Evolutionary conservation across 1,140 invertebrate species (phyloP), one percentile per base, ranked within the genome.

Genomic region (Ips nitidus): DNA sequence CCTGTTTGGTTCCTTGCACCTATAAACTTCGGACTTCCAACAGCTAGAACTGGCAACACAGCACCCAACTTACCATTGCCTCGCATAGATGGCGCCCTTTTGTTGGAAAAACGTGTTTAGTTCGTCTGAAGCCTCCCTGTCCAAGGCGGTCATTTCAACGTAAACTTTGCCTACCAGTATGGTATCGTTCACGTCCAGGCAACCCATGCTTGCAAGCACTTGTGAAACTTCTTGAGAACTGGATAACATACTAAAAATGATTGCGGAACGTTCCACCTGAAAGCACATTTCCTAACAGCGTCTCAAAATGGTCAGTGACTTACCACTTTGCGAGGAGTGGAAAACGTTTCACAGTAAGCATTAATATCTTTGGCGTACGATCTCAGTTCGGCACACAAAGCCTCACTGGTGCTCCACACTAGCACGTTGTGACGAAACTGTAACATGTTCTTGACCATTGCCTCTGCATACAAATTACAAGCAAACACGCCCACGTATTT

Each of bases 151-250:
- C 94, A 98, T 95, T 83, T 98, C 95, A 1, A 98, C 94, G 80
- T 95, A 98, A 56, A 93, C 92, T 81, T 95, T 95, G 39, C 88
- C 88, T 67, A 84, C 82, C 55, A 84, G 71, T 1, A 86, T 80
- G 4, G 87, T 85, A 61, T 94, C 92, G 73, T 94, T 91, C 5
- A 70, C 3, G 64, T 75, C 88, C 8, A 97, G 82, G 2, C 98
- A 93, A 2, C 96, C 96, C 77, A 94, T 96, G 36, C 94, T 94
- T 84, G 97, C 97, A n/a, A 98, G 93, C 83, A 98, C 90, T 92
- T 97, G 91, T 87, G 95, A 95, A 8, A 94, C 92, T 59, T 93
- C 94, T 76, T 91, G 88, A 22, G 94, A 92, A 82, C 98, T 94
- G 5, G 94, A 88, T 3, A 98, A 93, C 80, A 95, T 98, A 1